Conservation (phyloP, 2,888 invertebrate species). For the Drosophila paranaensis region DNA sequence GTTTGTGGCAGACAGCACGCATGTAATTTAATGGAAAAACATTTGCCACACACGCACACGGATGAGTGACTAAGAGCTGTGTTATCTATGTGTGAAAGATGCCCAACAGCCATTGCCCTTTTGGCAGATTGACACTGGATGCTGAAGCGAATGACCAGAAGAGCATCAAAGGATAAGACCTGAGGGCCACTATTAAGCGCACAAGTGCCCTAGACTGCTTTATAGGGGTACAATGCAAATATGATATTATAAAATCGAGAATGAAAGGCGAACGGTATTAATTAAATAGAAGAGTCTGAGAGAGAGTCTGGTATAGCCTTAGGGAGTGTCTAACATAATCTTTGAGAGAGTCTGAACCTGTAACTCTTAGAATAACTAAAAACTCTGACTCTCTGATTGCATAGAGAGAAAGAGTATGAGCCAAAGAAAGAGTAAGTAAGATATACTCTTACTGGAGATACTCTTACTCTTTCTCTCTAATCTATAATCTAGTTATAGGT, state of each 20-base stretch:
- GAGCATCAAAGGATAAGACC: conserved; percentile 18
- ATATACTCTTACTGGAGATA: no score
- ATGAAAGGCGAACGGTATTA: neutral
- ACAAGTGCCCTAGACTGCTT: conserved; percentile 31
- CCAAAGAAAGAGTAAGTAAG: no score
- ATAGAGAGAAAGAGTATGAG: no score
- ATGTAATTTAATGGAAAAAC: conserved; percentile 76
- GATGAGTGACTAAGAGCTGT: conserved; percentile 5
- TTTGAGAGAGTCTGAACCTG: no score
- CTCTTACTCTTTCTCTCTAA: no score
- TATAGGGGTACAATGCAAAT: conserved; percentile 18
- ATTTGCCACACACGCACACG: conserved; percentile 46
- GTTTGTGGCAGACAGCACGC: conserved; percentile 21
- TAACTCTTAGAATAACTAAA: neutral
- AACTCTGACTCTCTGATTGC: neutral
- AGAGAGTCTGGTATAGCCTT: no score
- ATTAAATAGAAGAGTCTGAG: no score
- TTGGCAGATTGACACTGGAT: conserved; percentile 52
- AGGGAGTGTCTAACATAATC: no score
- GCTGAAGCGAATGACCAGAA: conserved; percentile 15
- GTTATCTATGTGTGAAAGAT: conserved; percentile 51
- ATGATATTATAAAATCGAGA: neutral
- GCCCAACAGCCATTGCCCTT: conserved; percentile 43
- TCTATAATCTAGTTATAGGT: no score
- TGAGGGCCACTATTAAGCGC: conserved; percentile 24